Evolutionary conservation across 2,888 invertebrate genomes (phyloP), one percentile per base, ranked within the genome.

Genomic region (Julus scandinavius): DNA sequence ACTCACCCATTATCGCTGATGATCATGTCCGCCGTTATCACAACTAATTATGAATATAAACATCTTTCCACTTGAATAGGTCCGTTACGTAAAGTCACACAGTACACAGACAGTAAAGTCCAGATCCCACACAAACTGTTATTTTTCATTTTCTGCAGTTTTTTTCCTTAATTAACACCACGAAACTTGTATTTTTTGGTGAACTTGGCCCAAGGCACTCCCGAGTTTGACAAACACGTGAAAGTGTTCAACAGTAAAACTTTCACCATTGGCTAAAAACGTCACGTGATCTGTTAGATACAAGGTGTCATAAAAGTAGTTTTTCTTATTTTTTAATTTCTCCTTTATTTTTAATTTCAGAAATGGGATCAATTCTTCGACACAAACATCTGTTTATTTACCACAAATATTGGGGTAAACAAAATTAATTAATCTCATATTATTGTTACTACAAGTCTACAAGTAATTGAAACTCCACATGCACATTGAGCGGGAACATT

Each of bases 301-400:
- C 72, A 72, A 29, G 72, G 72, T 29, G 72, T 29, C 72, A 9
- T 20, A 29, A 29, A 85, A 85, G 13, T 41, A 41, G n/a, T 9
- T 3, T 20, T 13, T n/a, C 15, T 2, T n/a, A 2, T 41, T 6
- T 6, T 41, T 4, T 11, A 83, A 13, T 40, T 87, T 54, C 38
- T 87, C 20, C 11, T 41, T 85, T 85, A n/a, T 40, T n/a, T 40
- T 41, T 49, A 13, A 41, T 2, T 85, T 7, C 45, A 54, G 29
- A 45, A 87, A 87, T 87, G 87, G 87, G 54, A 6, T 88, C 89
- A 1, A 41, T 88, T 85, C 50, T 89, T n/a, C 58, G 87, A 17
- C 89, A 89, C 87, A 89, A 89, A 84, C 89, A 89, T 86, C 88
- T 89, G 11, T 89, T 89, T 87, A 89, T 89, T 87, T 89, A 89